Percentiles rank a stretch among this genome's conserved stretches.
Conservation (phyloP, 1,140 invertebrate species). For the Neoseiulus cucumeris region DNA sequence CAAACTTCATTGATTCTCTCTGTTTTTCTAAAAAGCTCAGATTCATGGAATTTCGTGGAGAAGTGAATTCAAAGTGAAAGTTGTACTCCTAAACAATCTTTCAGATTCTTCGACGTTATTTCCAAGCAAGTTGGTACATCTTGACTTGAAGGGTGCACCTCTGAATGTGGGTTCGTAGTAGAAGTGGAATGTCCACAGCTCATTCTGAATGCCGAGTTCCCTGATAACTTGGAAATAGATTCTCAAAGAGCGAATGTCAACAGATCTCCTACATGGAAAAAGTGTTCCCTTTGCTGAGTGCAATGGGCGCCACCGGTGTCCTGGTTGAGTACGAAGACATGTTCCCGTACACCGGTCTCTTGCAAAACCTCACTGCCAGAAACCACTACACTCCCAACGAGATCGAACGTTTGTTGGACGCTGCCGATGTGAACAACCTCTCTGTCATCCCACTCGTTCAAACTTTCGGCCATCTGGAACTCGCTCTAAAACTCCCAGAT, state of each 20-base stretch:
- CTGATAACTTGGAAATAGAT: no score
- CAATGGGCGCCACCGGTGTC: slow-evolving; percentile 63
- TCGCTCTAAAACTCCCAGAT: slow-evolving; percentile 10
- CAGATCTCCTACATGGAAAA: slow-evolving; percentile 1
- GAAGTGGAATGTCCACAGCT: no score
- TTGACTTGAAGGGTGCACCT: no score
- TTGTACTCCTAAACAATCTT: no score
- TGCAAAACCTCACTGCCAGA: slow-evolving; percentile 35
- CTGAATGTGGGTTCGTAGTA: no score
- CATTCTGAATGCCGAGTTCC: no score
- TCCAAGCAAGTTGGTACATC: no score
- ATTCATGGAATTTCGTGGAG: no score
- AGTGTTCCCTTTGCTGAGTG: slow-evolving; percentile 30
- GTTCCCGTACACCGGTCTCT: slow-evolving; percentile 61
- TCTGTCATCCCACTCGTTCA: slow-evolving; percentile 29
- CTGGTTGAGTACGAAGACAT: slow-evolving; percentile 92
- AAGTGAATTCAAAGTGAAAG: no score
- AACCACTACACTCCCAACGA: slow-evolving; percentile 52
- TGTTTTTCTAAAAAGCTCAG: no score
- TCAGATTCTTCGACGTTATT: no score
- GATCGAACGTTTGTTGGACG: slow-evolving; percentile 38
- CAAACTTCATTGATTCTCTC: no score
- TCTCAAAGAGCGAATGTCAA: not conserved
- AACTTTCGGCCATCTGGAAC: slow-evolving; percentile 25
- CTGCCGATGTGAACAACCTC: slow-evolving; percentile 44